Conservation (phyloP, 2,797 vertebrate species). For the Acanthurus tractus region DNA sequence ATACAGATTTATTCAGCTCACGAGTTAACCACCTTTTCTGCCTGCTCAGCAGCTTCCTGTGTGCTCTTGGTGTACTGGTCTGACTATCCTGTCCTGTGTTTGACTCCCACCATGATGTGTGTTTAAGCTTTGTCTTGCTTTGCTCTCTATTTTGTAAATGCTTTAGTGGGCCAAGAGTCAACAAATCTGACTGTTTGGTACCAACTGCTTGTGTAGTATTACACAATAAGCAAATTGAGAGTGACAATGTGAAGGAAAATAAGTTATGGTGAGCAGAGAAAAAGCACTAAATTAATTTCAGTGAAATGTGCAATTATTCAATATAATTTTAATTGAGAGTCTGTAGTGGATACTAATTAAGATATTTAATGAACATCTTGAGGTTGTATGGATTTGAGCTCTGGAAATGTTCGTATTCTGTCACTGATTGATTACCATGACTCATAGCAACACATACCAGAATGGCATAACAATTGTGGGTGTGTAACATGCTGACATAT, state of each 20-base stretch:
- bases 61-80: slow-evolving; percentile 52
- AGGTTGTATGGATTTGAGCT: slow-evolving; percentile 14
- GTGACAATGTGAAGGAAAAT: slow-evolving; percentile 5
- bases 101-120: slow-evolving; percentile 35
- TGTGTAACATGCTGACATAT: slow-evolving; percentile 1
- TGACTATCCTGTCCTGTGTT: slow-evolving; percentile 45
- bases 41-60: slow-evolving; percentile 76
- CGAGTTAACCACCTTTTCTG: slow-evolving; percentile 59
- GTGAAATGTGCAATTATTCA: slow-evolving; percentile 4
- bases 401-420: slow-evolving; percentile 25
- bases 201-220: slow-evolving; percentile 23
- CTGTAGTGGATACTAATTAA: neutral
- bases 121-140: slow-evolving; percentile 39
- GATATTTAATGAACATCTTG: neutral
- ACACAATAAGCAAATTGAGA: slow-evolving; percentile 11
- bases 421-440: slow-evolving; percentile 49
- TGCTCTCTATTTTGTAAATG: slow-evolving; percentile 21
- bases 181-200: slow-evolving; percentile 37
- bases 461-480: slow-evolving; percentile 24
- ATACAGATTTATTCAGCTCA: slow-evolving; percentile 49
- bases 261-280: slow-evolving; percentile 1
- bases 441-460: slow-evolving; percentile 12
- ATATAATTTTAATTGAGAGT: neutral
- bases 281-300: slow-evolving; percentile 2
- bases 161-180: slow-evolving; percentile 25